Evolutionary conservation across 2,113 vertebrate species (phyloP), one percentile per base, ranked within the genome.

Genomic region (Oryzias woworae): DNA sequence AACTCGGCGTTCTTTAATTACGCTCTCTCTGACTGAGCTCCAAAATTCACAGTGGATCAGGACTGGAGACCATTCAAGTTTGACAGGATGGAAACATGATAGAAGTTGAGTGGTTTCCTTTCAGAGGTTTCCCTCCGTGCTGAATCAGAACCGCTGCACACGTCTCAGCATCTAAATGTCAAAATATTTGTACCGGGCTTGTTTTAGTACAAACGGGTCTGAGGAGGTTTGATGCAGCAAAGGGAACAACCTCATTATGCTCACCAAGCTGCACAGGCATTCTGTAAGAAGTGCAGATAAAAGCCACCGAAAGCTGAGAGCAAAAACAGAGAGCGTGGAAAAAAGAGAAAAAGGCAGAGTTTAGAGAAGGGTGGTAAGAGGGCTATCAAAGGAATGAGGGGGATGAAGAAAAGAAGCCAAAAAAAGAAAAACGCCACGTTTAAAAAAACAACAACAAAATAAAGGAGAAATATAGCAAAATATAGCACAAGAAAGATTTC

Each of bases 201-300:
- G 88, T 91, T 90, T 89, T 80, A 89, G 79, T 87, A 82, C 62
- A 83, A 88, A 83, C 60, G 59, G 75, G 84, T 72, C 69, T 78
- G 79, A 80, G 77, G 74, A 73, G 83, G 85, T 88, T 91, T 90
- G 80, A 92, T 88, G 89, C 86, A 84, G 84, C 81, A 84, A 84
- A 88, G 88, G 26, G 89, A 92, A 90, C 84, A 89, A 89, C 84
- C 90, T 92, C 91, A 92, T 93, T 92, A 92, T 90, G 85, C 82
- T 87, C 81, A 86, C 67, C 86, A 86, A 82, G 85, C 81, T 53
- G 69, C 79, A 53, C 89, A 85, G 85, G 88, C 91, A 89, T 91
- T 90, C 88, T 58, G 63, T 91, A 91, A 89, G 91, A 92, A 91
- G 86, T 90, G 69, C 51, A 91, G 92, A 92, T 92, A 88, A 92